A percentile compares a stretch with the other conserved stretches of the same genome.
Conservation (phyloP, 2,888 invertebrate genomes). For the Globia sparganii region DNA sequence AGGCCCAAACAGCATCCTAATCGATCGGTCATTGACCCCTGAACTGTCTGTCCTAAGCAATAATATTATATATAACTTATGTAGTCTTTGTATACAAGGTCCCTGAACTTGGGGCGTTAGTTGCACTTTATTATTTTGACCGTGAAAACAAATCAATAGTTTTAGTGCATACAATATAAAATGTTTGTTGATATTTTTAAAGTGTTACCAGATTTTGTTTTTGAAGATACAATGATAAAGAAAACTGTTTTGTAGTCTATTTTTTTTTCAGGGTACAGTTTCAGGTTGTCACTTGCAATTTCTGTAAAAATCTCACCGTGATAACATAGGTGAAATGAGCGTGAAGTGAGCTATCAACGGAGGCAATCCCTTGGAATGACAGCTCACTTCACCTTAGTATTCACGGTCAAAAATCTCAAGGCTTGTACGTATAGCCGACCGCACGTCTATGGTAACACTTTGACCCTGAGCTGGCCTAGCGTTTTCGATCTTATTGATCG, state of each 20-base stretch:
- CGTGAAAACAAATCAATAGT: slow-evolving; percentile 30
- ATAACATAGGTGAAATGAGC: no score
- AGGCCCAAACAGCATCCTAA: slow-evolving; percentile 82
- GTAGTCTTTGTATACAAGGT: slow-evolving; percentile 66
- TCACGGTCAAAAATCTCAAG: no score
- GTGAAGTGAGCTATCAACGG: no score
- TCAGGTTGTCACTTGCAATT: neutral
- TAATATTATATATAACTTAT: slow-evolving; percentile 70
- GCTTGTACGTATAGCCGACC: no score
- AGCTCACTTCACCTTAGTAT: no score
- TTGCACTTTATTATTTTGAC: slow-evolving; percentile 52
- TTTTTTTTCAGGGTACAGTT: no score
- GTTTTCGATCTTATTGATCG: no score
- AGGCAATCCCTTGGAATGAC: no score
- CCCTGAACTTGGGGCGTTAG: slow-evolving; percentile 63
- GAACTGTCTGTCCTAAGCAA: slow-evolving; percentile 77
- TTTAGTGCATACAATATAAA: neutral
- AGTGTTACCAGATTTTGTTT: neutral
- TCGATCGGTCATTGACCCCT: slow-evolving; percentile 81
- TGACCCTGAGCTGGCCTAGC: no score
- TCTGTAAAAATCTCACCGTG: no score
- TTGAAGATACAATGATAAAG: neutral
- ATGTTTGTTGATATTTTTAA: neutral
- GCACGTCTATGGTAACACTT: no score
- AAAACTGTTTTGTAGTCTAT: neutral